phyloP scores from a whole-genome alignment of 2,888 invertebrate genomes.

The Agrotis segetum region DNA sequence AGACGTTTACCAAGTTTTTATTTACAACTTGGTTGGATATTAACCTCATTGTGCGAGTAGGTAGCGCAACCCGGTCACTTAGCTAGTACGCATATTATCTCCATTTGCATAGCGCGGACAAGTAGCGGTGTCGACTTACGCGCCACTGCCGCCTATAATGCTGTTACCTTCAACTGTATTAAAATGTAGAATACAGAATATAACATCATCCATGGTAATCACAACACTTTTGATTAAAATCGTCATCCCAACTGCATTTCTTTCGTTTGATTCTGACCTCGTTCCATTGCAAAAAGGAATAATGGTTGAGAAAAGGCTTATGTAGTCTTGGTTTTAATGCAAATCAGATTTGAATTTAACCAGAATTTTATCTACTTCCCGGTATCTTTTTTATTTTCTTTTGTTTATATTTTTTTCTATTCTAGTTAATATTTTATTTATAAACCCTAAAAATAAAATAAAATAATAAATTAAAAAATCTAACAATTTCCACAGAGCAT shows the following conservation, averaged over 20 bases:
- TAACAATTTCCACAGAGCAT: constrained; percentile 37
- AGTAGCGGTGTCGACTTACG: constrained; percentile 86
- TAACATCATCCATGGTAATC: constrained; percentile 15
- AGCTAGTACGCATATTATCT: constrained; percentile 86
- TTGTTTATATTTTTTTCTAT: too few species aligned
- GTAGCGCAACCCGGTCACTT: constrained; percentile 88
- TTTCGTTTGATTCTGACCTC: neutral
- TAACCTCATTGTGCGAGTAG: constrained; percentile 85
- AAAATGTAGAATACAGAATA: constrained; percentile 70
- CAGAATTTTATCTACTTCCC: neutral
- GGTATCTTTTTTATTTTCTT: neutral
- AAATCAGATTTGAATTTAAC: neutral
- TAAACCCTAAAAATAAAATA: too few species aligned
- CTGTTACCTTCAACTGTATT: constrained; percentile 73
- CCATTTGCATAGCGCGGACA: constrained; percentile 88
- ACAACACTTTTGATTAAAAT: constrained; percentile 9
- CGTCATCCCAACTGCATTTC: neutral
- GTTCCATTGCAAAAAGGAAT: neutral
- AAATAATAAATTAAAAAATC: constrained; percentile 24
- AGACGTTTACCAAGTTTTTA: constrained; percentile 76
- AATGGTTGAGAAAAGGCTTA: neutral
- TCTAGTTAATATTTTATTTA: neutral
- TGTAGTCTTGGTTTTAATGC: neutral
- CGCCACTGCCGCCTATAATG: constrained; percentile 79
- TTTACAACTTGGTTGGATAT: constrained; percentile 80